Base-by-base conservation (phyloP, 2,888 invertebrate species). In the Gymnosoma rotundatum region DNA sequence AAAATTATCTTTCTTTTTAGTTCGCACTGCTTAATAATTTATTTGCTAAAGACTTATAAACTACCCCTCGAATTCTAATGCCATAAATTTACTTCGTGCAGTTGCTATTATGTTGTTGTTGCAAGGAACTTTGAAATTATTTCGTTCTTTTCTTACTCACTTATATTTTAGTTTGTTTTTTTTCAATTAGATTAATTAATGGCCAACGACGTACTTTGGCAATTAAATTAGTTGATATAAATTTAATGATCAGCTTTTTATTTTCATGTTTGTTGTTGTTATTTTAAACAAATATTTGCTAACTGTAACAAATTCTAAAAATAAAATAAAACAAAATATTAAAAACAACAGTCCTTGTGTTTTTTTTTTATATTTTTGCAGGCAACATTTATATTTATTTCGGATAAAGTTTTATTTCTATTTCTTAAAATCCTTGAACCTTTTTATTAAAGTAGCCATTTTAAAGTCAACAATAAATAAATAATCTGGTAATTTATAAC, bases 371-470 rank as follows among this genome's bases (percentile, higher is more conserved):
- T 25, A 25, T 25, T 25, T 25, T 42, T 42, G 7, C 42, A 32
- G 32, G 8, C 14, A 42, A 42, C 6, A 12, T 16, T 16, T 14
- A 2, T 36, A 60, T 18, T 36, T 60, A n/a, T 18, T 54, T 64
- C 32, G 16, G 18, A 74, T 74, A 18, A 64, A 74, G 42, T 60
- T 1, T 20, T 20, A 10, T 63, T 38, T 48, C 20, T 56, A 12
- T 14, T 58, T 66, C 12, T 32, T 1, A 58, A n/a, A 76, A 76
- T 50, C 67, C 76, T 50, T 56, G 20, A 58, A 75, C 56, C 12
- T 52, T 32, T 52, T 32, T 32, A 8, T 60, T 48, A 9, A 21
- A 58, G 25, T 38, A 21, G 58, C 32, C 6, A 8, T 50, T 58
- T n/a, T 21, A 38, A 6, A 42, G 21, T n/a, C 21, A 16, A 12